These are phyloP conservation scores for Tetramorium parvispinum DNA, from an alignment of 1,140 invertebrate species.

Conservation along the genomic window DNA sequence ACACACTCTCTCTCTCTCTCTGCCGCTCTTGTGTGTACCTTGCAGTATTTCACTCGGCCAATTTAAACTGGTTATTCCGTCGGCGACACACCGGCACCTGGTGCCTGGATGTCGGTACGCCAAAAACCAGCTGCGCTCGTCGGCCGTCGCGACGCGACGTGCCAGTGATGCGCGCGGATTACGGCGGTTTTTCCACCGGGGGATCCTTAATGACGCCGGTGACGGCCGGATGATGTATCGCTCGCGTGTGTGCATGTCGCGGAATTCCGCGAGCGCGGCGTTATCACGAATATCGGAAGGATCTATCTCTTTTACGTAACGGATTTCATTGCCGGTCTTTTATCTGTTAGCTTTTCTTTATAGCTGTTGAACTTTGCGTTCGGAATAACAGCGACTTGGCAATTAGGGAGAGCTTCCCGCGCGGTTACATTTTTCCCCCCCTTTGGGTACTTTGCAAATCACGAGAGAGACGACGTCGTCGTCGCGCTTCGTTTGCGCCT, in stretches of 20 bases:
- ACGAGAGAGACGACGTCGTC: neutral
- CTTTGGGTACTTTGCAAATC: neutral
- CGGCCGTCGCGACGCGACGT: constrained; percentile 8
- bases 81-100: constrained; percentile 65
- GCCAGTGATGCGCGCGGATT: constrained; percentile 52
- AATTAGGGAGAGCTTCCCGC: neutral
- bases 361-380: neutral
- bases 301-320: neutral
- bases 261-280: constrained; percentile 27
- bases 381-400: neutral
- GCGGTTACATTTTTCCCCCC: neutral
- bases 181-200: constrained; percentile 27
- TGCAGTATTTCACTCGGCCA: constrained; percentile 67
- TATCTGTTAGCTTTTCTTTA: neutral
- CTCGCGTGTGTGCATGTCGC: neutral
- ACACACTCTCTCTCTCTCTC: neutral
- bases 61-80: constrained; percentile 68
- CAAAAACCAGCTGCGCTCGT: constrained; percentile 70
- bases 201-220: constrained; percentile 62
- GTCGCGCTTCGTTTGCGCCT: constrained; percentile 17
- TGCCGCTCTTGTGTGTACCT: neutral
- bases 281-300: neutral
- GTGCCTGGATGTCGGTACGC: constrained; percentile 54
- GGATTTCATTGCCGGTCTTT: neutral
- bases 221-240: constrained; percentile 59